Conservation (phyloP, 2,797 vertebrate species). For the Dallia pectoralis region DNA sequence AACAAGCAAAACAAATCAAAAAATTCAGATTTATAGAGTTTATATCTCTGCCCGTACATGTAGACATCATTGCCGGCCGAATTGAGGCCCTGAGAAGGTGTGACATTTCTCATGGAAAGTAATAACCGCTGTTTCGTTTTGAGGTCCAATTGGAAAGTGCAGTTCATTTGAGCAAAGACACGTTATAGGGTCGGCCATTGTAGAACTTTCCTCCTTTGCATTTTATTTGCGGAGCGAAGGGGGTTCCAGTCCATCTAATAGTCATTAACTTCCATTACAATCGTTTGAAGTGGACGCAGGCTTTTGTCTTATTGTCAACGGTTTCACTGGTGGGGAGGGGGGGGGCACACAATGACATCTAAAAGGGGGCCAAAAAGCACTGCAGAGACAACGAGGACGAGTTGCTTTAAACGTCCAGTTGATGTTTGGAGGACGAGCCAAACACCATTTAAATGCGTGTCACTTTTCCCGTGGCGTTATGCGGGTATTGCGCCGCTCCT, state of each 20-base stretch:
- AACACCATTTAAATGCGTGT: slow-evolving; percentile 64
- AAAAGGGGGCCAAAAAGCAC: slow-evolving; percentile 66
- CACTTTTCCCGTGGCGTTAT: slow-evolving; percentile 33
- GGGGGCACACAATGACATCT: slow-evolving; percentile 80
- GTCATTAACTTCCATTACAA: slow-evolving; percentile 93
- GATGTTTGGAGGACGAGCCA: slow-evolving; percentile 64
- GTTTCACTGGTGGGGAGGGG: too few relatives aligned
- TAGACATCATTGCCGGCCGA: background rate
- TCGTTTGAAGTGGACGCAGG: slow-evolving; percentile 84
- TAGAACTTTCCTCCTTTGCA: slow-evolving; percentile 70
- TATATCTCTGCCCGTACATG: too few relatives aligned
- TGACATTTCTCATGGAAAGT: slow-evolving; percentile 83
- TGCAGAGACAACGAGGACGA: slow-evolving; percentile 66
- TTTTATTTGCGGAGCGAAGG: slow-evolving; percentile 76
- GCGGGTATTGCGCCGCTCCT: slow-evolving; percentile 75
- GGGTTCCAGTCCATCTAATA: slow-evolving; percentile 81
- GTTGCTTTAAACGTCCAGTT: slow-evolving; percentile 65
- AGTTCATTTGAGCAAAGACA: slow-evolving; percentile 44
- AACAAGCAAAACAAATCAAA: too few relatives aligned
- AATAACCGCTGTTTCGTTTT: slow-evolving; percentile 61
- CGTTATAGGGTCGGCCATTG: slow-evolving; percentile 71
- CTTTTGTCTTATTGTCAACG: slow-evolving; percentile 78
- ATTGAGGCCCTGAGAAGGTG: slow-evolving; percentile 64
- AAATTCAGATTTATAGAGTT: too few relatives aligned
- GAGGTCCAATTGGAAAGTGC: slow-evolving; percentile 40